phyloP scores from a whole-genome alignment of 2,888 invertebrate species.

The Agonopterix subpropinquella region DNA sequence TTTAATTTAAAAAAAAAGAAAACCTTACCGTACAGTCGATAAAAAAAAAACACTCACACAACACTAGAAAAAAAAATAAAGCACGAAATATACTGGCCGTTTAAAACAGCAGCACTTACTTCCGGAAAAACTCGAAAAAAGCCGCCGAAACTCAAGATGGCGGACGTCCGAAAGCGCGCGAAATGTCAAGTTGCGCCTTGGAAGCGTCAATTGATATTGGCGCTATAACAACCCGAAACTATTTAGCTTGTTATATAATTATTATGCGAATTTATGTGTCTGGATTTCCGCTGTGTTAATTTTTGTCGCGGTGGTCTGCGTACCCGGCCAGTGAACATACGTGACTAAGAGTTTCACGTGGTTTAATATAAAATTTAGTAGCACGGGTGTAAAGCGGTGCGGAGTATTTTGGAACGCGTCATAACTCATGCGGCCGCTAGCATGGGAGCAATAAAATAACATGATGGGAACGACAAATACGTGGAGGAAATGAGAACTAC shows the following conservation, averaged over 20 bases:
- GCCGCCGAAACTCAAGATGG: conserved; percentile 37
- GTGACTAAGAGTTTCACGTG: conserved; percentile 63
- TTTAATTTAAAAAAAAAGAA: conserved; percentile 6
- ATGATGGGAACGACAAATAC: too few species aligned
- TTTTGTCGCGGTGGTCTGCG: conserved; percentile 42
- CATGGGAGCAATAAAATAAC: conserved; percentile 19
- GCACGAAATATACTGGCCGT: conserved; percentile 25
- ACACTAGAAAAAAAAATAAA: conserved; percentile 20
- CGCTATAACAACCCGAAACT: conserved; percentile 12
- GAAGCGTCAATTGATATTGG: conserved; percentile 25
- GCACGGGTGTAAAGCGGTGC: conserved; percentile 42
- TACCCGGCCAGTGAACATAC: conserved; percentile 53
- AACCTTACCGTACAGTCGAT: conserved; percentile 17
- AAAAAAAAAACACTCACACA: conserved; percentile 25
- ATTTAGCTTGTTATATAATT: conserved; percentile 22
- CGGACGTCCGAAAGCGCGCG: conserved; percentile 45
- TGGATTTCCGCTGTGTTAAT: conserved; percentile 38
- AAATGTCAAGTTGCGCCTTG: conserved; percentile 27
- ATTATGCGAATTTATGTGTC: conserved; percentile 29
- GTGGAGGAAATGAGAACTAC: too few species aligned
- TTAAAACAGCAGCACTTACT: conserved; percentile 45
- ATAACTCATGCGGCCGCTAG: conserved; percentile 40
- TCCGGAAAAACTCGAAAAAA: conserved; percentile 41
- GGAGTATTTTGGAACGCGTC: conserved; percentile 58
- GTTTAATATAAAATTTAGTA: conserved; percentile 62